Conservation (phyloP, 1,140 invertebrate genomes). For the Leptinotarsa texana region DNA sequence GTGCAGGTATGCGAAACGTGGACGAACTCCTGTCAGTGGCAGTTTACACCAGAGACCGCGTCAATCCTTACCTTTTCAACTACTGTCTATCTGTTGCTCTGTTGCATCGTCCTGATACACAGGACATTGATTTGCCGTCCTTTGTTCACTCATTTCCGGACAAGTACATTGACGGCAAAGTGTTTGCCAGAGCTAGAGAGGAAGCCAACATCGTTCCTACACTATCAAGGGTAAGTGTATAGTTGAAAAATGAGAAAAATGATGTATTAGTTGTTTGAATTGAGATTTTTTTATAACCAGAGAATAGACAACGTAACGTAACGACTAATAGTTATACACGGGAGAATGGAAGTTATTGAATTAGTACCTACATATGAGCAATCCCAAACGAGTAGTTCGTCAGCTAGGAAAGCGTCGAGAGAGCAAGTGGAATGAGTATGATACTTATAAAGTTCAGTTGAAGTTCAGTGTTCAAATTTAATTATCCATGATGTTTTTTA, state of each 20-base stretch:
- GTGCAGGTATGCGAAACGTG: constrained; percentile 66
- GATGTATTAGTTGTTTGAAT: too few relatives aligned
- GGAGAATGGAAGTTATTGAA: too few relatives aligned
- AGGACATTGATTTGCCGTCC: constrained; percentile 69
- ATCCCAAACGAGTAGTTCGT: too few relatives aligned
- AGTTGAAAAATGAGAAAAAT: neutral
- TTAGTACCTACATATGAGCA: too few relatives aligned
- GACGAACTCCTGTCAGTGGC: constrained; percentile 73
- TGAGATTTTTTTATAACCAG: too few relatives aligned
- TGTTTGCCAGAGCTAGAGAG: constrained; percentile 70
- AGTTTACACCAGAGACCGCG: constrained; percentile 71
- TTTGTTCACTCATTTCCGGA: constrained; percentile 76
- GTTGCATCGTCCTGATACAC: constrained; percentile 75
- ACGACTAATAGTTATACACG: too few relatives aligned
- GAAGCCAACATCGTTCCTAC: constrained; percentile 67
- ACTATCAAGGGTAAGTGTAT: constrained; percentile 60
- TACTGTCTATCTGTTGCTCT: constrained; percentile 76
- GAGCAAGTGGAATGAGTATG: too few relatives aligned
- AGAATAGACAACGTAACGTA: too few relatives aligned
- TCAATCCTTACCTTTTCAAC: constrained; percentile 79
- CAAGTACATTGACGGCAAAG: constrained; percentile 74
- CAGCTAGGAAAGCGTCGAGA: too few relatives aligned
- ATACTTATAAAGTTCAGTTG: too few relatives aligned
- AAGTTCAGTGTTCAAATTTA: too few relatives aligned
- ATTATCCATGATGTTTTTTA: too few relatives aligned